Evolutionary conservation across 2,797 vertebrate genomes (phyloP).

Genomic region (Oreochromis mossambicus): DNA sequence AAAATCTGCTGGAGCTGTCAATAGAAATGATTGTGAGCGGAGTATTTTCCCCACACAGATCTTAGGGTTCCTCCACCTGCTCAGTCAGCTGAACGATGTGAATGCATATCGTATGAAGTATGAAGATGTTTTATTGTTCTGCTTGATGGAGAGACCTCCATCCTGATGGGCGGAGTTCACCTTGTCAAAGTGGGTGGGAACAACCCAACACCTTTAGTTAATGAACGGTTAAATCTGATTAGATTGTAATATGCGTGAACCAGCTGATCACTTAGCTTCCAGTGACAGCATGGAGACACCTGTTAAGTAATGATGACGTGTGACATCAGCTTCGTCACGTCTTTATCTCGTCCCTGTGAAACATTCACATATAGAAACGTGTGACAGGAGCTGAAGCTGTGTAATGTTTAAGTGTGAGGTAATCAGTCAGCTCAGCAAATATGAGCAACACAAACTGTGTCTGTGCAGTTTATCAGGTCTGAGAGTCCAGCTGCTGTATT

Average conservation of each 20-base stretch:
- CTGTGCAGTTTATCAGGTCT: background rate
- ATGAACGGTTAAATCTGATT: background rate
- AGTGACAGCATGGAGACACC: background rate
- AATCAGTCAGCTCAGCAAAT: background rate
- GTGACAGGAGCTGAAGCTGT: background rate
- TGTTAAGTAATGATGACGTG: background rate
- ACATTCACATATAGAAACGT: background rate
- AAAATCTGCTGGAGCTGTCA: background rate
- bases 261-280: background rate
- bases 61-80: background rate
- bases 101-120: background rate
- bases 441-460: background rate
- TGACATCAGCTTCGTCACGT: background rate
- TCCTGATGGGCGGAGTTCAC: background rate
- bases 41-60: background rate
- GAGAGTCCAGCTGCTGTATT: background rate
- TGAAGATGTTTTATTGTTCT: background rate
- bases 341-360: background rate
- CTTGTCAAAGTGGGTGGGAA: background rate
- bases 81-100: background rate
- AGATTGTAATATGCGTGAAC: background rate
- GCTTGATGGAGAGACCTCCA: background rate
- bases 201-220: background rate
- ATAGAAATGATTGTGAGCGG: background rate
- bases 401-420: background rate